These are phyloP conservation scores for Oryzias melastigma DNA, from an alignment of 2,113 vertebrate species.

Conservation along the genomic window DNA sequence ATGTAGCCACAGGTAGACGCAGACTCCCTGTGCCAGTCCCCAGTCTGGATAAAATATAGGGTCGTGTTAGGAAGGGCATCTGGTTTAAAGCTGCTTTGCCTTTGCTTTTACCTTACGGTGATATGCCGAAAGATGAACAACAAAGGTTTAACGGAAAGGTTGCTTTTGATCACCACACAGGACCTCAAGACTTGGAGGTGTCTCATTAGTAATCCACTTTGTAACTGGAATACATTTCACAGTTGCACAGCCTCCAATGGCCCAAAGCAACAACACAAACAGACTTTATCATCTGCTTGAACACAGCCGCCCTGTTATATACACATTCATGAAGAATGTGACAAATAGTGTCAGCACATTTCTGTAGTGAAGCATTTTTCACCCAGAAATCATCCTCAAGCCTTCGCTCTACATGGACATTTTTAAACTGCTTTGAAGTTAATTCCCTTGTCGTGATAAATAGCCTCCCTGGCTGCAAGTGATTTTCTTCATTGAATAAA, in stretches of 20 bases:
- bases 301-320: constrained; percentile 20
- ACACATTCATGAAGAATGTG: constrained; percentile 51
- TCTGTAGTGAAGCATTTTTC: constrained; percentile 41
- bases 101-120: no score
- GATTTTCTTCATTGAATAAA: constrained; percentile 27
- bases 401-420: constrained; percentile 49
- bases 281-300: constrained; percentile 9
- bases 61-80: no score
- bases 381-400: constrained; percentile 61
- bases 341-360: constrained; percentile 66
- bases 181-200: constrained; percentile 25
- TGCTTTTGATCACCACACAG: constrained; percentile 18
- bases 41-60: no score
- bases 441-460: constrained; percentile 59
- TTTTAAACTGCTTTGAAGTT: constrained; percentile 65
- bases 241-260: constrained; percentile 15
- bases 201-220: constrained; percentile 56
- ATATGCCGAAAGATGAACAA: no score
- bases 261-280: constrained; percentile 21
- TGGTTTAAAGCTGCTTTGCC: no score
- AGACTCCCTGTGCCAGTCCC: no score
- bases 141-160: constrained; percentile 9
- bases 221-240: constrained; percentile 47
- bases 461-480: constrained; percentile 20
- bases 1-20: no score